Evolutionary conservation across 2,888 invertebrate species (phyloP).

Genomic region (Drosophila stalkeri): DNA sequence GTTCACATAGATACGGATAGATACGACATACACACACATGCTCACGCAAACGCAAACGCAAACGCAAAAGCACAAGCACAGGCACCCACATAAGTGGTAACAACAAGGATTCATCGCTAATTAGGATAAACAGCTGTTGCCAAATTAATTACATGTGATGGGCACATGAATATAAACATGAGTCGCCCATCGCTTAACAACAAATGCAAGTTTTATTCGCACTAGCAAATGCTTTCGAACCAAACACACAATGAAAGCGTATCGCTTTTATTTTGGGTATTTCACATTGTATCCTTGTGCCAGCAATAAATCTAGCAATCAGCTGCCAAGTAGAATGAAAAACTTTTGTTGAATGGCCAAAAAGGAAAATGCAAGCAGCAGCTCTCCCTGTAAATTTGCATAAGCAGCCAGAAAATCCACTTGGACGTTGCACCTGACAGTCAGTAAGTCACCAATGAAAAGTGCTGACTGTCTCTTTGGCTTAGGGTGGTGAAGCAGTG

Average conservation of each 20-base stretch:
- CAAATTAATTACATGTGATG: slow-evolving; percentile 80
- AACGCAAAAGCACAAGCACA: background rate
- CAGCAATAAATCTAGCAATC: slow-evolving; percentile 55
- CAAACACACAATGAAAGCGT: slow-evolving; percentile 22
- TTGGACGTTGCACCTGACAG: slow-evolving; percentile 36
- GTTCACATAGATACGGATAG: background rate
- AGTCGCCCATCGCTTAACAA: slow-evolving; percentile 24
- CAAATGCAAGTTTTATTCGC: slow-evolving; percentile 23
- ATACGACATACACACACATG: background rate
- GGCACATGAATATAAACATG: slow-evolving; percentile 57
- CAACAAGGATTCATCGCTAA: slow-evolving; percentile 62
- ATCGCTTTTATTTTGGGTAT: slow-evolving; percentile 11
- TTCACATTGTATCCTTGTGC: slow-evolving; percentile 25
- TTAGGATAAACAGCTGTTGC: slow-evolving; percentile 79
- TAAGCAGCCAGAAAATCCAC: slow-evolving; percentile 55
- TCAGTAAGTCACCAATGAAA: slow-evolving; percentile 27
- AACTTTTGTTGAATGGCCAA: slow-evolving; percentile 41
- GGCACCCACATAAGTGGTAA: slow-evolving; percentile 13
- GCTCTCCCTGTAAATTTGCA: slow-evolving; percentile 58
- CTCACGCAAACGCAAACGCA: background rate
- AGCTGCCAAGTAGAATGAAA: slow-evolving; percentile 27
- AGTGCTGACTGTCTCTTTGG: slow-evolving; percentile 37
- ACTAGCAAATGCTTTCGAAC: too few relatives aligned
- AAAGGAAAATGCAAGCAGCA: slow-evolving; percentile 36
- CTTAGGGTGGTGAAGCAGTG: background rate